These are phyloP conservation scores for Centruroides vittatus DNA, from an alignment of 1,140 invertebrate species.

Conservation along the genomic window DNA sequence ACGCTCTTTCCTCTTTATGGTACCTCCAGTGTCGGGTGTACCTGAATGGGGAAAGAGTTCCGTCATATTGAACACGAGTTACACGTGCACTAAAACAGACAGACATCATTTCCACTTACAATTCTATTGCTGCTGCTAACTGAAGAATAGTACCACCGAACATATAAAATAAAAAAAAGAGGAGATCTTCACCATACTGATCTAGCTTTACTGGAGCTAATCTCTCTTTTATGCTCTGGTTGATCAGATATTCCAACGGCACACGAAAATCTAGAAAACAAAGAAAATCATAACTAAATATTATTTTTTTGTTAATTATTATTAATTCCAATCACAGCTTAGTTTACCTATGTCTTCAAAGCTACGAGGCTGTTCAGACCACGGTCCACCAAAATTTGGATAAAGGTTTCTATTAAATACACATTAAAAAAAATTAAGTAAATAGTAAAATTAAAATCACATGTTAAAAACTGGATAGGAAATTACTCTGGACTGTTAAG, in stretches of 20 bases:
- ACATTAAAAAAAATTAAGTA: conserved; percentile 4
- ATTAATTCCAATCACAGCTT: background rate
- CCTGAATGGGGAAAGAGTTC: conserved; percentile 28
- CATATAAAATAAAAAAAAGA: conserved; percentile 99
- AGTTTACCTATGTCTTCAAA: conserved; percentile 73
- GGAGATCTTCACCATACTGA: conserved; percentile 94
- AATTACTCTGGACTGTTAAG: conserved; percentile 81
- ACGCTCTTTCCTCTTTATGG: conserved; percentile 96
- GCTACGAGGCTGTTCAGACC: conserved; percentile 91
- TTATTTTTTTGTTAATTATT: too few species aligned
- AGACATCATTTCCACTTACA: conserved; percentile 52
- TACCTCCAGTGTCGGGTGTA: conserved; percentile 97
- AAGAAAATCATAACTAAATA: background rate
- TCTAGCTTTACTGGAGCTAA: conserved; percentile 87
- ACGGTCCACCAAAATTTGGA: conserved; percentile 94
- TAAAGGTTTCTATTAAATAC: conserved; percentile 51
- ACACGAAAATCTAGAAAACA: conserved; percentile 71
- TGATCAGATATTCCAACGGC: conserved; percentile 96
- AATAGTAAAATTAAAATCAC: background rate
- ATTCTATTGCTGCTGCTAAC: conserved; percentile 83
- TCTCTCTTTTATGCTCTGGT: conserved; percentile 47
- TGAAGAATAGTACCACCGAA: conserved; percentile 96
- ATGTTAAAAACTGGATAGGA: background rate
- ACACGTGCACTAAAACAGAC: background rate
- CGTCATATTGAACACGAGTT: too few species aligned